Base-by-base conservation (phyloP, 2,113 vertebrate species). In the Balaenoptera acutorostrata region DNA sequence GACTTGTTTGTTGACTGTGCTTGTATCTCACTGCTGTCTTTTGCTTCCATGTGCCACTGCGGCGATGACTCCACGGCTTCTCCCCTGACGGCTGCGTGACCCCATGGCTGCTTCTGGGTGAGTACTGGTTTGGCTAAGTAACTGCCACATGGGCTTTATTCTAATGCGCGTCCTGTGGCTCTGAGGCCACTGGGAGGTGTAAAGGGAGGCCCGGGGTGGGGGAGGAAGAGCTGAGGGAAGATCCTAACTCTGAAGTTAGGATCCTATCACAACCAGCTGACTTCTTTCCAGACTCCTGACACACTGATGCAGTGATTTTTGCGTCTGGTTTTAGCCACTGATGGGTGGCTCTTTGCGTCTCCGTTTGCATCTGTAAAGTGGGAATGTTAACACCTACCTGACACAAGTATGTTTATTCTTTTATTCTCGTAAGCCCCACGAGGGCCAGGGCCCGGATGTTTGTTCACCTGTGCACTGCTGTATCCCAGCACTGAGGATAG, bases 21-120 rank as follows among this genome's bases (percentile, higher is more conserved):
- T 33, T 72, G 4, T 95, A 46, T 96, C 97, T 98, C 95, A 98
- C 59, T 93, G 57, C 80, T 97, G 80, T 97, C 17, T 57, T 96
- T 98, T 98, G 86, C 66, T 96, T 97, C 83, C 92, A 96, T 97
- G 96, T 95, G 59, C 84, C 27, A 14, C 92, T 31, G 52, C 2
- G 93, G 36, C 2, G 88, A 95, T 93, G 96, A 41, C 90, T 96
- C 41, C 83, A 1, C 0, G 29, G 66, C 77, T 57, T 64, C 64
- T 90, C 36, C 36, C 36, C 52, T 3, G 80, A 84, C 0, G 91
- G n/a, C 96, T 92, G 57, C 1, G 25, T 83, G 96, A 97, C 64
- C 39, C 64, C 0, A 57, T 2, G 88, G 85, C 96, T 96, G n/a
- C 93, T 86, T 82, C 84, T 97, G 97, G 97, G 98, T 98, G 95